A percentile compares a stretch with the other conserved stretches of the same genome.
phyloP scores from a whole-genome alignment of 2,888 invertebrate species.

The Teinopalpus imperialis region DNA sequence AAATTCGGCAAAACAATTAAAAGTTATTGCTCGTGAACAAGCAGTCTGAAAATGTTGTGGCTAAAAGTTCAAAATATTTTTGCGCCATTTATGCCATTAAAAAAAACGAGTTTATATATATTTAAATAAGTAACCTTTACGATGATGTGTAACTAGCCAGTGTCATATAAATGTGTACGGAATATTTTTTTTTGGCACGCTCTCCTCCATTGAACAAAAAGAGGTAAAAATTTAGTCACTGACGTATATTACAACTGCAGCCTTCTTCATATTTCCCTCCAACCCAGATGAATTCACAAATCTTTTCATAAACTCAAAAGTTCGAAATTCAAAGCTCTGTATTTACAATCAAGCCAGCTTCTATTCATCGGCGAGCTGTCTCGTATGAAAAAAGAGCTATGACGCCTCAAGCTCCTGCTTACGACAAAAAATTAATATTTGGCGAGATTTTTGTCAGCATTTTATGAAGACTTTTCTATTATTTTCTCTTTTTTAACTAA shows the following conservation, averaged over 20 bases:
- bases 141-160: too few relatives aligned
- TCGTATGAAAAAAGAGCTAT: constrained; percentile 16
- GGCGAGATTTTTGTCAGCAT: constrained; percentile 13
- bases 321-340: constrained; percentile 22
- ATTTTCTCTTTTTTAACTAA: background rate
- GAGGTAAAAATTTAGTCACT: too few relatives aligned
- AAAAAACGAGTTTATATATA: too few relatives aligned
- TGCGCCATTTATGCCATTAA: too few relatives aligned
- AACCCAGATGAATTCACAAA: constrained; percentile 11
- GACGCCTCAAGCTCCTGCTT: background rate
- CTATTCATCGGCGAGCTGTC: constrained; percentile 12
- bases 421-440: constrained; percentile 12
- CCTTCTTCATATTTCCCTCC: constrained; percentile 1
- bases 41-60: too few relatives aligned
- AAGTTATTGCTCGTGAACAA: too few relatives aligned
- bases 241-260: background rate
- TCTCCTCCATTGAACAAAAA: too few relatives aligned
- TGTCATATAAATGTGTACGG: too few relatives aligned
- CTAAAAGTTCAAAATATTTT: too few relatives aligned
- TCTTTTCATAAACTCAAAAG: constrained; percentile 25
- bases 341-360: constrained; percentile 18
- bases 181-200: too few relatives aligned
- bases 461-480: background rate
- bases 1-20: too few relatives aligned
- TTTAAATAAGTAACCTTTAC: too few relatives aligned